Evolutionary conservation across 2,113 vertebrate species (phyloP), one percentile per base, ranked within the genome.

Genomic region (Cygnus buccinator): DNA sequence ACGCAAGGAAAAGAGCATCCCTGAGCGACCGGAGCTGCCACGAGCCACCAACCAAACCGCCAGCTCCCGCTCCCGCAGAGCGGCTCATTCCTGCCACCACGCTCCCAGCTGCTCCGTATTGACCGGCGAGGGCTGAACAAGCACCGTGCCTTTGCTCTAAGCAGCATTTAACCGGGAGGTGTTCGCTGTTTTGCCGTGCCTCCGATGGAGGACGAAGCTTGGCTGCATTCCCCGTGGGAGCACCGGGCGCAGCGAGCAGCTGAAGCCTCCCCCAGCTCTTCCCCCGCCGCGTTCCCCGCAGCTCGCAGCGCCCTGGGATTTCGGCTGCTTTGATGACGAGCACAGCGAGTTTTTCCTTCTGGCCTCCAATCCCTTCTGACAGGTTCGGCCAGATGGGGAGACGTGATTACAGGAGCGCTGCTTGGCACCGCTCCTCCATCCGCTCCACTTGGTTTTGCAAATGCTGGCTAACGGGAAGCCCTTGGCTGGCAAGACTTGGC

Each of bases 361-460:
- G 63, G 87, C 15, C 68, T 84, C 61, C 46, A 35, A 25, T 22
- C 19, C 58, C n/a, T 50, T 61, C 62, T 2, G 2, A 67, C 52
- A 74, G 52, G 10, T 62, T 85, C 71, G 76, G 78, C 71, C 94
- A 91, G 93, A 85, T 80, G 84, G 90, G 88, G 63, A 35, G 10
- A 48, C 26, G 37, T 1, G 5, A 61, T 39, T 23, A 13, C 22
- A 46, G 39, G 73, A 89, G 57, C 46, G 21, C 25, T 0, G 5
- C 5, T 5, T 94, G 92, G 93, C 92, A 75, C 29, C 0, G 4
- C 43, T 86, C 22, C 79, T 72, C 83, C 90, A 65, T 20, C 90
- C 70, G 2, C 22, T 48, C 44, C 37, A 0, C 54, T 79, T 58
- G 3, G 76, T 18, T 77, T 72, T 72, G 65, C 73, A 92, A 87